Percentiles rank a stretch among this genome's conserved stretches.
Conservation (phyloP, 2,113 vertebrate species). For the Isurus oxyrinchus region DNA sequence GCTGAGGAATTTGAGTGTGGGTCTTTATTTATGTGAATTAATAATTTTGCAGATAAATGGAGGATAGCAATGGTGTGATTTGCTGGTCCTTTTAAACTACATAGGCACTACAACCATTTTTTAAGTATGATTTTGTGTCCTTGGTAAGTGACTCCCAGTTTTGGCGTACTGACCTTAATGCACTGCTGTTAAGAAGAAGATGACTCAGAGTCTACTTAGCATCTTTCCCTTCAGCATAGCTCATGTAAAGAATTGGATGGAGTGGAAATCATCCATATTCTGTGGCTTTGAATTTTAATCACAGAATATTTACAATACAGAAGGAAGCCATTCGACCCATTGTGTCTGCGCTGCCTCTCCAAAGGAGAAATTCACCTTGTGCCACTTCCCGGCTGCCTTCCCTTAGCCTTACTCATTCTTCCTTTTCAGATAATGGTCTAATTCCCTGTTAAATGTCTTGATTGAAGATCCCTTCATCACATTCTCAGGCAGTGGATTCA, state of each 20-base stretch:
- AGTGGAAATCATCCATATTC: too few species aligned
- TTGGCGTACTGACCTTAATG: background rate
- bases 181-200: background rate
- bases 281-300: too few species aligned
- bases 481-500: too few species aligned
- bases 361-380: too few species aligned
- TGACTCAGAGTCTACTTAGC: background rate
- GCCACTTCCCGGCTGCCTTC: too few species aligned
- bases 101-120: background rate
- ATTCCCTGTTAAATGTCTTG: too few species aligned
- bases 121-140: background rate
- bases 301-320: too few species aligned
- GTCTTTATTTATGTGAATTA: background rate
- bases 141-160: background rate
- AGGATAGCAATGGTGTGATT: background rate
- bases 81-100: background rate
- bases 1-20: background rate
- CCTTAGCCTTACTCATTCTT: too few species aligned
- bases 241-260: background rate
- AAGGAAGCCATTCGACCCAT: too few species aligned
- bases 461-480: too few species aligned
- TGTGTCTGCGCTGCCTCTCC: too few species aligned
- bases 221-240: background rate
- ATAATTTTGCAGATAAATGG: background rate
- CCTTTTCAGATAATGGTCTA: too few species aligned